These are phyloP conservation scores for Axea sp. DNA, from an alignment of 2,888 invertebrate genomes.

Conservation along the genomic window DNA sequence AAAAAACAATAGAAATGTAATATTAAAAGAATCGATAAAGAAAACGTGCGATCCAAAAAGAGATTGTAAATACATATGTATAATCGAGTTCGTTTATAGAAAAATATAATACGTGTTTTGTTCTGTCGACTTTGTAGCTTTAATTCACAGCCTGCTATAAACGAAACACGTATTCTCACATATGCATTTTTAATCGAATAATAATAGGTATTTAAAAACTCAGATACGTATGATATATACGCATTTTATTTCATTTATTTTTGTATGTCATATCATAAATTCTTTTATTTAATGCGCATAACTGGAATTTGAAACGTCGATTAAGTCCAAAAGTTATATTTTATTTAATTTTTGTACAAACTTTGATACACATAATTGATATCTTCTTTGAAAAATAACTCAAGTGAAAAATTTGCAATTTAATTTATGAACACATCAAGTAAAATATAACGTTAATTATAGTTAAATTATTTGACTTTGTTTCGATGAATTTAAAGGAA, in stretches of 20 bases:
- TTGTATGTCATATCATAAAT: not conserved
- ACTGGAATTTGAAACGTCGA: slow-evolving; percentile 12
- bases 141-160: slow-evolving; percentile 74
- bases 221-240: slow-evolving; percentile 11
- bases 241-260: slow-evolving; percentile 7
- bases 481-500: slow-evolving; percentile 39
- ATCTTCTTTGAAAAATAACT: not conserved
- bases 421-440: too few relatives aligned
- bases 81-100: slow-evolving; percentile 61
- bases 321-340: slow-evolving; percentile 10
- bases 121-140: slow-evolving; percentile 62
- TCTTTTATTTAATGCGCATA: slow-evolving; percentile 8
- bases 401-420: too few relatives aligned
- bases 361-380: slow-evolving; percentile 24
- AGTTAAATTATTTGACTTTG: slow-evolving; percentile 7
- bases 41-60: slow-evolving; percentile 43
- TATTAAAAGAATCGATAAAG: not conserved
- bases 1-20: too few relatives aligned
- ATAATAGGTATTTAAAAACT: slow-evolving; percentile 15
- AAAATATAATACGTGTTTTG: slow-evolving; percentile 64
- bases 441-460: too few relatives aligned
- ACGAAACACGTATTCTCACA: slow-evolving; percentile 65
- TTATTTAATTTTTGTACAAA: slow-evolving; percentile 28
- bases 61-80: slow-evolving; percentile 52
- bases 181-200: slow-evolving; percentile 64